Percentiles rank a stretch among this genome's conserved stretches.
These are phyloP conservation scores for Anoura caudifer DNA, from an alignment of 2,113 vertebrate species.

Conservation along the genomic window DNA sequence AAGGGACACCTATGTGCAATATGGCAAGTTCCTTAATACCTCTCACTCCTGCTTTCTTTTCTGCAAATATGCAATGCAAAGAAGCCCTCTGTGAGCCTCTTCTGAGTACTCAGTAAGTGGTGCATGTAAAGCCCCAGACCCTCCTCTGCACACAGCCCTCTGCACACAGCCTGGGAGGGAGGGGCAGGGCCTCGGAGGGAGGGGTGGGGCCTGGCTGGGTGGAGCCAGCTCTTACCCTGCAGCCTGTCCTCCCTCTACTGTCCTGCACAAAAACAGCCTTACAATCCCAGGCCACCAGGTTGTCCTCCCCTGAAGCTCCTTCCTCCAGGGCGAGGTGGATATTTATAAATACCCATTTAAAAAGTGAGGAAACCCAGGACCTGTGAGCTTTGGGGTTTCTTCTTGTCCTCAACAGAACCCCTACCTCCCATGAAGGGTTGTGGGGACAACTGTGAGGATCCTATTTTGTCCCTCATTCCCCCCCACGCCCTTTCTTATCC, in stretches of 20 bases:
- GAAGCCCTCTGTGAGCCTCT: not conserved
- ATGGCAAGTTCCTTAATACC: not conserved
- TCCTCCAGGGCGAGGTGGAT: not conserved
- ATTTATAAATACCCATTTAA: not conserved
- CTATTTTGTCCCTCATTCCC: not conserved
- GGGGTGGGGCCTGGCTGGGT: too few relatives aligned
- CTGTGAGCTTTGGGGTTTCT: not conserved
- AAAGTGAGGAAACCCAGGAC: not conserved
- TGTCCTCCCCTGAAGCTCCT: not conserved
- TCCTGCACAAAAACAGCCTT: not conserved
- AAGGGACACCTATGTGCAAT: not conserved
- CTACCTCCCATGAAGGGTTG: not conserved
- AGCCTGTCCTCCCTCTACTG: not conserved
- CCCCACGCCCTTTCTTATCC: not conserved
- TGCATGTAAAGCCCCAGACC: not conserved
- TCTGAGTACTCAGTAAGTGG: rapidly evolving
- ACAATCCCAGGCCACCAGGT: not conserved
- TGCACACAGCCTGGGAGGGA: too few relatives aligned
- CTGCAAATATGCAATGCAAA: not conserved
- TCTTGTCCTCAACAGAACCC: not conserved
- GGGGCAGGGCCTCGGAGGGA: not conserved
- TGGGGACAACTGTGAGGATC: not conserved
- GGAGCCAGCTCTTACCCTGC: not conserved
- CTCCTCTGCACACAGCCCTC: not conserved
- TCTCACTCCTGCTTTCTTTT: not conserved